A percentile compares a stretch with the other conserved stretches of the same genome.
Evolutionary conservation across 2,888 invertebrate genomes (phyloP).

Genomic region (Anodontia alba): DNA sequence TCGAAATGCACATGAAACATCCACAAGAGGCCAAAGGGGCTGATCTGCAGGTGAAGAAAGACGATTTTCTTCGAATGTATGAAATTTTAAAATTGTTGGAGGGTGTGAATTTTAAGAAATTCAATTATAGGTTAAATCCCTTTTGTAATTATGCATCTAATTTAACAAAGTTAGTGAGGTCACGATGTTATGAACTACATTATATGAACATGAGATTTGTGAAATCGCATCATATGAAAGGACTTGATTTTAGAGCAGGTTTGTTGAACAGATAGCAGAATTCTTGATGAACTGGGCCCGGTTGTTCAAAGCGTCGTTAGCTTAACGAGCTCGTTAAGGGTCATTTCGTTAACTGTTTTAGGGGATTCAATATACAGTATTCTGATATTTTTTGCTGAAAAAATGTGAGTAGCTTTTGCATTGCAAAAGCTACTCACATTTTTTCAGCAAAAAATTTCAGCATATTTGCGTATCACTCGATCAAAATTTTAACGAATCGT

Average conservation of each 20-base stretch:
- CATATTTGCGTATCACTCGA: too few species aligned
- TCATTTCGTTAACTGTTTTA: too few species aligned
- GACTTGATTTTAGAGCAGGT: neutral
- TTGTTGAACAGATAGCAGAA: neutral
- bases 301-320: too few species aligned
- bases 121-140: constrained; percentile 76
- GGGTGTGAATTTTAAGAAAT: constrained; percentile 70
- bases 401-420: too few species aligned
- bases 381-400: too few species aligned
- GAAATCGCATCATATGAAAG: constrained; percentile 33
- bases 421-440: too few species aligned
- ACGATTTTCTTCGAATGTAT: constrained; percentile 72
- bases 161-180: constrained; percentile 53
- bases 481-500: too few species aligned
- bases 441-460: too few species aligned
- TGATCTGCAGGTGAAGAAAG: constrained; percentile 50
- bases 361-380: too few species aligned
- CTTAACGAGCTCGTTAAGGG: too few species aligned
- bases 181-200: constrained; percentile 77
- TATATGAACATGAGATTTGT: constrained; percentile 77
- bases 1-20: constrained; percentile 76
- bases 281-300: too few species aligned
- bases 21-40: constrained; percentile 49
- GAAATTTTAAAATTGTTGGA: constrained; percentile 68
- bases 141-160: constrained; percentile 70